Conservation (phyloP, 2,797 vertebrate species). For the Balearica regulorum region DNA sequence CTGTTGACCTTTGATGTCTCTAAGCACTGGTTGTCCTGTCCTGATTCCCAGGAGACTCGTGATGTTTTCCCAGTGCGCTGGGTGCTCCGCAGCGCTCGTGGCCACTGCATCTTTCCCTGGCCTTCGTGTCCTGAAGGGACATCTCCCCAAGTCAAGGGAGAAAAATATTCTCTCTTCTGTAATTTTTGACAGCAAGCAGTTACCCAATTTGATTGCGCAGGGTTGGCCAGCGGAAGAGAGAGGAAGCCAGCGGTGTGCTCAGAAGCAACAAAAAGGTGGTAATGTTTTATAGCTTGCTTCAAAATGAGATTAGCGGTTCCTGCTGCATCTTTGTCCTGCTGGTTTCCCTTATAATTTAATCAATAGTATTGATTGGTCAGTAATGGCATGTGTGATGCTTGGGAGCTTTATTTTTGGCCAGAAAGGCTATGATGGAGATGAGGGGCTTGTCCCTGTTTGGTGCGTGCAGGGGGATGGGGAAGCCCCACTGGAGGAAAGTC, state of each 20-base stretch:
- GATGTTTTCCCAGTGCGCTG: not conserved
- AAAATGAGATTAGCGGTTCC: not conserved
- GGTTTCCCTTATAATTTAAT: constrained; percentile 2
- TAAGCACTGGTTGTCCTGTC: not conserved
- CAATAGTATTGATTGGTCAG: not conserved
- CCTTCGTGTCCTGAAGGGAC: not conserved
- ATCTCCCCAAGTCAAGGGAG: not conserved
- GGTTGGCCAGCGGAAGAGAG: not conserved
- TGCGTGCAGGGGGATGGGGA: not conserved
- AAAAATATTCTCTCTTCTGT: not conserved
- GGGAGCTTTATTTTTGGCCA: not conserved
- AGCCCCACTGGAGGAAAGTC: not conserved
- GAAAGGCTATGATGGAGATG: not conserved
- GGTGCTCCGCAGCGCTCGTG: accelerated
- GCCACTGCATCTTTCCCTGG: not conserved
- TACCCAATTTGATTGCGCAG: not conserved
- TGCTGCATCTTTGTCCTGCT: not conserved
- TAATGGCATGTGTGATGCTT: not conserved
- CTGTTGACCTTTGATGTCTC: not conserved
- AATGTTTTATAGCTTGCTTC: not conserved
- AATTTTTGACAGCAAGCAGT: not conserved
- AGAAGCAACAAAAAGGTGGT: not conserved
- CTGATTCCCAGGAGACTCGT: not conserved
- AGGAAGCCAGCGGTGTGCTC: not conserved
- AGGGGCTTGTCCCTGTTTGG: not conserved